Evolutionary conservation across 2,113 vertebrate genomes (phyloP).

Genomic region (Bubo scandiacus): DNA sequence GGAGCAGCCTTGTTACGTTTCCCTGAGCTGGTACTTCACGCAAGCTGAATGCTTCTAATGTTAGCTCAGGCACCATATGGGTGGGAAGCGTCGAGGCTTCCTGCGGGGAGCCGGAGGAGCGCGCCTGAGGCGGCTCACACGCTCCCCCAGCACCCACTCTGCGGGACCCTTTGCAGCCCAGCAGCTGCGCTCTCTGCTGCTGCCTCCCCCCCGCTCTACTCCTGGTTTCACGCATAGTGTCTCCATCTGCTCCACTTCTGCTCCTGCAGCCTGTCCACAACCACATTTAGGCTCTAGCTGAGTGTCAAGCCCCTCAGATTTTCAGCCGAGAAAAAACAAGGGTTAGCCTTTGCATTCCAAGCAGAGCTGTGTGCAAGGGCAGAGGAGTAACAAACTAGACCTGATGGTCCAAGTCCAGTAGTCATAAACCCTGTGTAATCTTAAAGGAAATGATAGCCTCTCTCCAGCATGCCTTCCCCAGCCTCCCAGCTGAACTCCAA

Average conservation of each 20-base stretch:
- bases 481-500: background rate
- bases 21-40: background rate
- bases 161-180: background rate
- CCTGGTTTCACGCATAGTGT: accelerated
- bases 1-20: background rate
- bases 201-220: accelerated
- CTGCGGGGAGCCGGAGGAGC: background rate
- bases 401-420: background rate
- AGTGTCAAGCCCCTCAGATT: background rate
- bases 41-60: conserved; percentile 39
- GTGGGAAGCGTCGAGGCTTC: background rate
- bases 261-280: background rate
- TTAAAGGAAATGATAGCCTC: background rate
- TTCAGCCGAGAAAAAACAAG: background rate
- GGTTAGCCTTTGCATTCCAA: background rate
- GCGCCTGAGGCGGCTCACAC: background rate
- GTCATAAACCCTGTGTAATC: background rate
- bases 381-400: background rate
- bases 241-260: background rate
- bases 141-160: background rate
- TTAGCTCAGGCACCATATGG: conserved; percentile 16
- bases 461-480: background rate
- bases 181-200: accelerated
- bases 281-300: background rate
- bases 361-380: background rate